Evolutionary conservation across 2,888 invertebrate genomes (phyloP), one percentile per base, ranked within the genome.

Genomic region (Anthrax anthrax): DNA sequence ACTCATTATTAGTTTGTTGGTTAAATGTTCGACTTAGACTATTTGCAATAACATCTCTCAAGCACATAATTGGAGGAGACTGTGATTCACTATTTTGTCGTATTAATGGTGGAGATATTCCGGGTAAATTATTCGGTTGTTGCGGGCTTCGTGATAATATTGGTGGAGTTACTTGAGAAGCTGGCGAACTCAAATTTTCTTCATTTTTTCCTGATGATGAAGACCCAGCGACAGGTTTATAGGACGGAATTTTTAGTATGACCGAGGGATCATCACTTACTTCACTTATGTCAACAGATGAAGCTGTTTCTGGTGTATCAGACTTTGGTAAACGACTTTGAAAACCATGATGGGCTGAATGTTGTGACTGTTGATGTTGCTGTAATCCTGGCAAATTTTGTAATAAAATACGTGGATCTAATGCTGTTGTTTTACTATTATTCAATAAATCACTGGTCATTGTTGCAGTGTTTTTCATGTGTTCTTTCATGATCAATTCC

Each of bases 201-300:
- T 72, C 71, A 54, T 72, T 73, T 58, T 67, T 72, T 51, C 63
- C 44, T 39, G 62, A 56, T 47, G 60, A 59, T 46, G 62, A 57
- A 42, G 65, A 60, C 46, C 63, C 65, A 51, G 59, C 60, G 53
- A 61, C 70, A 57, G 88, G 85, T 69, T 80, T 82, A 72, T 85
- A 90, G 76, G 90, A 89, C 75, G 91, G 91, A 78, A 91, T 88
- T 74, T 87, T 88, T 61, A 91, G 79, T 71, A 90, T 88, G 70
- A 87, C 83, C 44, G 79, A 76, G 50, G 75, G 72, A 52, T 82
- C 81, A 52, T 64, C 62, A 47, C 51, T 51, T 32, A 55, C 52
- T 50, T 68, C 67, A 54, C 62, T 64, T 37, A 62, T 54, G 47
- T 67, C 65, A 52, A 61, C 52, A 48, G 65, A 64, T 45, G 64